A percentile compares a stretch with the other conserved stretches of the same genome.
Evolutionary conservation across 2,113 vertebrate genomes (phyloP).

Genomic region (Rhinolophus ferrumequinum): DNA sequence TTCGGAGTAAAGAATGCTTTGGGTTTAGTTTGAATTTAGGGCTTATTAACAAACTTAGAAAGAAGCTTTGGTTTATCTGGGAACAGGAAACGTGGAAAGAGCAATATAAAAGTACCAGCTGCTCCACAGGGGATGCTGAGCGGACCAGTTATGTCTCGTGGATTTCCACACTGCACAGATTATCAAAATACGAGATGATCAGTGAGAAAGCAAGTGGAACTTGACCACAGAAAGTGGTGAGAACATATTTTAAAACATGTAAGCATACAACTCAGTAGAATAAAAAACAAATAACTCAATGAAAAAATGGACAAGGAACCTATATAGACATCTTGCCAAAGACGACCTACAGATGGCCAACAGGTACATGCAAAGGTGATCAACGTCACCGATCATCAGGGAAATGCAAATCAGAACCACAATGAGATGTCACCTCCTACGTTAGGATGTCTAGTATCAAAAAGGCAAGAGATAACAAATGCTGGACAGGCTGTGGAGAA

Average conservation of each 20-base stretch:
- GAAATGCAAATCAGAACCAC: not conserved
- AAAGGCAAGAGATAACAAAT: not conserved
- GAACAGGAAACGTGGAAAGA: not conserved
- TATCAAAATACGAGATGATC: not conserved
- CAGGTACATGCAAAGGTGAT: not conserved
- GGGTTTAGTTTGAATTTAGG: slow-evolving; percentile 23
- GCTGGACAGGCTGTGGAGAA: not conserved
- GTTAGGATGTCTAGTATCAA: not conserved
- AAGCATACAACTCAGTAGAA: not conserved
- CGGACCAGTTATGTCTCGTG: not conserved
- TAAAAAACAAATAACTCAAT: not conserved
- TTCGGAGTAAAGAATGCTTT: not conserved
- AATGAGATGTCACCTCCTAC: no score
- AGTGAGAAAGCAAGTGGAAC: not conserved
- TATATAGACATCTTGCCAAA: not conserved
- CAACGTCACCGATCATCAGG: not conserved
- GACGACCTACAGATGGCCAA: not conserved
- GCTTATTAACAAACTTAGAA: not conserved
- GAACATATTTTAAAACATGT: slow-evolving; percentile 7
- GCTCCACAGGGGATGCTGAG: not conserved
- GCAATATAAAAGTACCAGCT: not conserved
- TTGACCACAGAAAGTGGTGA: not conserved
- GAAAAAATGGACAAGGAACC: not conserved
- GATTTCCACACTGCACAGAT: not conserved
- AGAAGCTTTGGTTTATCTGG: not conserved